Conservation (phyloP, 2,113 vertebrate genomes). For the Charadrius vociferus region DNA sequence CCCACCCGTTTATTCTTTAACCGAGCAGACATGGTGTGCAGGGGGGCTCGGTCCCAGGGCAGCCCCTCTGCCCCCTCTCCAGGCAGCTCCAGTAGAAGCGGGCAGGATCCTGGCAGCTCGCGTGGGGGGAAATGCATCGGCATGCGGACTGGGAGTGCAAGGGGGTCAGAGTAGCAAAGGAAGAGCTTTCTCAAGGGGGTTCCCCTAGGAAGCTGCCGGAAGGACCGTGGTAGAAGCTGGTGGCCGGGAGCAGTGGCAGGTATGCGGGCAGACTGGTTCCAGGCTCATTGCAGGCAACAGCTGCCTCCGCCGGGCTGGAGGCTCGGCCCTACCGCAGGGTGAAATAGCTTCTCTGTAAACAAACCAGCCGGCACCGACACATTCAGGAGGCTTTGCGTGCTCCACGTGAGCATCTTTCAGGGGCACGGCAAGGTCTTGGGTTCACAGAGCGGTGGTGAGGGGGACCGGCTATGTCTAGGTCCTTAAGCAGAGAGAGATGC, state of each 20-base stretch:
- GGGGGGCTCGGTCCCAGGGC: fast-evolving
- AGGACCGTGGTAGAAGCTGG: background rate
- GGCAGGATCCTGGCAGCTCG: background rate
- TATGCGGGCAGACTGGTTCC: constrained; percentile 37
- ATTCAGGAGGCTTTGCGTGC: background rate
- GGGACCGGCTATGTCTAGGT: background rate
- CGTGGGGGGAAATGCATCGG: fast-evolving
- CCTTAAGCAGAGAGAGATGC: background rate
- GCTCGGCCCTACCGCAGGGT: background rate
- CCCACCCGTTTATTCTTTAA: background rate
- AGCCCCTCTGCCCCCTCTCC: background rate
- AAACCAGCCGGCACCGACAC: background rate
- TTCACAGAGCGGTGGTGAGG: background rate
- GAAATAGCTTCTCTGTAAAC: constrained; percentile 4
- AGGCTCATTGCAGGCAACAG: background rate
- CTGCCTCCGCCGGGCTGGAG: fast-evolving
- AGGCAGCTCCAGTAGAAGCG: background rate
- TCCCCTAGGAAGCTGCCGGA: background rate
- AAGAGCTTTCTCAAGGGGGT: background rate
- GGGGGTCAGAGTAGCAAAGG: background rate
- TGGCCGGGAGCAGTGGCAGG: background rate
- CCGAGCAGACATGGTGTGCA: fast-evolving
- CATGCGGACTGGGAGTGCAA: background rate
- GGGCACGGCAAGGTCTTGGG: background rate
- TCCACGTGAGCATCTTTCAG: background rate